Evolutionary conservation across 2,113 vertebrate genomes (phyloP).

Genomic region (Myotis davidii): DNA sequence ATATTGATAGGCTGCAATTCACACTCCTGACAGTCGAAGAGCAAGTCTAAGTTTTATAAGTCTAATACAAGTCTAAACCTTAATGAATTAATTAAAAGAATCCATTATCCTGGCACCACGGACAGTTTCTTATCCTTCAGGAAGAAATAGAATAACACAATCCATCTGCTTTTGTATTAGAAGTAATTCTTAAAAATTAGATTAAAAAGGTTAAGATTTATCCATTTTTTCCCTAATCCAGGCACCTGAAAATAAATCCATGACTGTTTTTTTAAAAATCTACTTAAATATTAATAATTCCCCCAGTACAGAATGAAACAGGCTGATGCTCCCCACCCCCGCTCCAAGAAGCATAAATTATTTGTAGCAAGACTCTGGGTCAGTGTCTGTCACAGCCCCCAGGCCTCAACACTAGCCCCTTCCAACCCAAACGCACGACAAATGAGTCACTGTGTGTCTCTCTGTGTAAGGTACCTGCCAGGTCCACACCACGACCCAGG

Average conservation of each 20-base stretch:
- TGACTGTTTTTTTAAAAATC: not conserved
- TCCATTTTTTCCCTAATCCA: not conserved
- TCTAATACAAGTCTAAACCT: not conserved
- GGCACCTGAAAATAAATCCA: not conserved
- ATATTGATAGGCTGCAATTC: not conserved
- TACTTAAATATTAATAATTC: not conserved
- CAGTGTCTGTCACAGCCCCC: accelerated
- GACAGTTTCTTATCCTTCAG: not conserved
- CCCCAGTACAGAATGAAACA: not conserved
- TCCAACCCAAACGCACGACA: not conserved
- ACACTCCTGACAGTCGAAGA: not conserved
- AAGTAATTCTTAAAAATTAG: not conserved
- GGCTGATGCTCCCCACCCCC: not conserved
- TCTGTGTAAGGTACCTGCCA: not conserved
- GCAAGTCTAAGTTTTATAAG: not conserved
- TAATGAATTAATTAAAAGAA: not conserved
- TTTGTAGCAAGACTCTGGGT: not conserved
- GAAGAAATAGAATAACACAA: conserved; percentile 38
- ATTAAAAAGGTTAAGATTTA: conserved; percentile 7
- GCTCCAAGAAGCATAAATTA: not conserved
- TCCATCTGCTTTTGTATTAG: not conserved
- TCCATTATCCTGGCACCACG: not conserved
- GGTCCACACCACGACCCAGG: not conserved
- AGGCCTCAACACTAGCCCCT: not conserved
- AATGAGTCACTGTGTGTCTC: not conserved